phyloP scores from a whole-genome alignment of 1,140 invertebrate genomes.

The Platorchestia sp. region DNA sequence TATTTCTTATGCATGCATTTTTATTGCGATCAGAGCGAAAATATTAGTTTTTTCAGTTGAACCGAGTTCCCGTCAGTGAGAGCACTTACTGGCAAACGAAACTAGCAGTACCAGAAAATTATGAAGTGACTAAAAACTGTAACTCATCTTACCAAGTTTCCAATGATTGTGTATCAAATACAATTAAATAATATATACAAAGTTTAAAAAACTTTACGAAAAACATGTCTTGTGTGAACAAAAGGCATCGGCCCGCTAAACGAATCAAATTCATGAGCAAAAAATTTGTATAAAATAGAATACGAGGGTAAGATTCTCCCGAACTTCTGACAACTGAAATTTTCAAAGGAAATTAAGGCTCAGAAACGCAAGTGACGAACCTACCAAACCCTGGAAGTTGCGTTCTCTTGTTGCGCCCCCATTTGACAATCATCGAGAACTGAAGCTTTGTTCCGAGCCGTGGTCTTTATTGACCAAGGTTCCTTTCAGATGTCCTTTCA shows the following conservation, averaged over 20 bases:
- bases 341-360: background rate
- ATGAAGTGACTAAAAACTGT: background rate
- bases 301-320: background rate
- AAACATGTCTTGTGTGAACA: background rate
- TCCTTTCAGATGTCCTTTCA: slow-evolving; percentile 23
- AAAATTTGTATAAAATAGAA: background rate
- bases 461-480: background rate
- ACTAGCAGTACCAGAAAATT: background rate
- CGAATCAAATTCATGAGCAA: background rate
- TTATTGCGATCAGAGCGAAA: too few relatives aligned
- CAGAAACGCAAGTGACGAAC: background rate
- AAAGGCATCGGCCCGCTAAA: background rate
- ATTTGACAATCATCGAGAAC: background rate
- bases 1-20: too few relatives aligned
- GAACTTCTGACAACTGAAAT: background rate
- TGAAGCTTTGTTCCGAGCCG: background rate
- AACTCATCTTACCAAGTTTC: background rate
- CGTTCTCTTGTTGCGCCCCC: background rate
- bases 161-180: background rate
- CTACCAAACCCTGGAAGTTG: background rate
- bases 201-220: background rate
- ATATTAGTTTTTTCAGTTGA: too few relatives aligned
- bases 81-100: too few relatives aligned
- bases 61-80: too few relatives aligned
- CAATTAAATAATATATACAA: background rate